phyloP scores from a whole-genome alignment of 2,888 invertebrate genomes.

The Drosophila sordidula region DNA sequence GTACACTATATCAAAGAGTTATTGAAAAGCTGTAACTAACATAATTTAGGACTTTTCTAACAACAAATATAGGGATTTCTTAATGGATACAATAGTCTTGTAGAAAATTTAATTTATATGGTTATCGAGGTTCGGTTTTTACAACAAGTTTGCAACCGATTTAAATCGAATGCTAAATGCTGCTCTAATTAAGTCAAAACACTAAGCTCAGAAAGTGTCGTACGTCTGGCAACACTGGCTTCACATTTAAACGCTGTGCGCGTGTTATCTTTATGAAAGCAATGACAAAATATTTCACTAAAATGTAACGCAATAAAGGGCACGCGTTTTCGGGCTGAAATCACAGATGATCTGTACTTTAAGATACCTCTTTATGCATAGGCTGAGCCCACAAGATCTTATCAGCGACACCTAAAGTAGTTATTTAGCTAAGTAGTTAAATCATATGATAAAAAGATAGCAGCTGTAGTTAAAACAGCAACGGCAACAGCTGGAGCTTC shows the following conservation, averaged over 20 bases:
- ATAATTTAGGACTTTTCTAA: too few species aligned
- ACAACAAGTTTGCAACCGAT: too few species aligned
- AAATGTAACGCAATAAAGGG: neutral
- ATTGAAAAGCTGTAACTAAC: too few species aligned
- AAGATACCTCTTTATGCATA: neutral
- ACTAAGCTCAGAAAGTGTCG: too few species aligned
- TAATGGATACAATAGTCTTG: too few species aligned
- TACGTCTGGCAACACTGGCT: constrained; percentile 6
- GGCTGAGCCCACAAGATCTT: constrained; percentile 10
- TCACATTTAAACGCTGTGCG: neutral
- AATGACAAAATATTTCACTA: neutral
- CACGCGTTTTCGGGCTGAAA: neutral
- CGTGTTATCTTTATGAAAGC: constrained; percentile 12
- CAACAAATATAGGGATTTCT: too few species aligned
- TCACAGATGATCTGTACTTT: too few species aligned
- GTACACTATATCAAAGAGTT: too few species aligned
- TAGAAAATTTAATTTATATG: too few species aligned
- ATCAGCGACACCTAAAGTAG: constrained; percentile 14
- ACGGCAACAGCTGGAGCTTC: constrained; percentile 29
- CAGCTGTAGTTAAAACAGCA: neutral
- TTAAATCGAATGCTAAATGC: too few species aligned
- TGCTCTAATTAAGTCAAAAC: too few species aligned
- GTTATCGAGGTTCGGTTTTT: too few species aligned
- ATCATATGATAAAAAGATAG: constrained; percentile 29
- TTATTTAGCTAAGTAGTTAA: constrained; percentile 14